These are phyloP conservation scores for Anthopleura xanthogrammica DNA, from an alignment of 92 coral and sea anemone genomes.

Conservation along the genomic window DNA sequence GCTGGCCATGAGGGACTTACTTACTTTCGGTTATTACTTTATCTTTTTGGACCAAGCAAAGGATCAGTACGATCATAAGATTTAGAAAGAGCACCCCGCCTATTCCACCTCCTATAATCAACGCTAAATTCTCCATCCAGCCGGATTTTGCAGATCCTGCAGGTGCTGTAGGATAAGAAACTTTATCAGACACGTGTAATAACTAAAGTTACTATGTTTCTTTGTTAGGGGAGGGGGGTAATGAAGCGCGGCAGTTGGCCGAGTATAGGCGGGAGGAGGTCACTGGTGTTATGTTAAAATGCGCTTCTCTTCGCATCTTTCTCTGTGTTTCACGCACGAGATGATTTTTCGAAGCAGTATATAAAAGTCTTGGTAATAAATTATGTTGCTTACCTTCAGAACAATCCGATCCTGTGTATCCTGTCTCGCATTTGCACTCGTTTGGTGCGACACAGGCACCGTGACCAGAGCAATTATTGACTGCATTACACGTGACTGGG, in stretches of 20 bases:
- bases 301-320: too few species aligned
- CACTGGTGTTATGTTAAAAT: too few species aligned
- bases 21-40: not conserved
- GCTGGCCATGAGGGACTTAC: not conserved
- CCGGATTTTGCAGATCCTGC: not conserved
- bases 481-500: conserved; percentile 36
- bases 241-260: too few species aligned
- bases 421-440: conserved; percentile 50
- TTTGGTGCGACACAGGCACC: conserved; percentile 63
- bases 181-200: not conserved
- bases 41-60: not conserved
- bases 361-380: too few species aligned
- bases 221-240: too few species aligned
- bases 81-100: not conserved
- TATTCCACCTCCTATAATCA: not conserved
- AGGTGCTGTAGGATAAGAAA: not conserved
- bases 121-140: too few species aligned
- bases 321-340: not conserved
- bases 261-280: too few species aligned
- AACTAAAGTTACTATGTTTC: too few species aligned
- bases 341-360: not conserved
- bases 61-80: not conserved
- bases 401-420: conserved; percentile 55
- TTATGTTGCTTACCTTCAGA: conserved; percentile 43
- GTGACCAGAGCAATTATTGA: conserved; percentile 60